Conservation (phyloP, 2,888 invertebrate species). For the Drosophila basisetae region DNA sequence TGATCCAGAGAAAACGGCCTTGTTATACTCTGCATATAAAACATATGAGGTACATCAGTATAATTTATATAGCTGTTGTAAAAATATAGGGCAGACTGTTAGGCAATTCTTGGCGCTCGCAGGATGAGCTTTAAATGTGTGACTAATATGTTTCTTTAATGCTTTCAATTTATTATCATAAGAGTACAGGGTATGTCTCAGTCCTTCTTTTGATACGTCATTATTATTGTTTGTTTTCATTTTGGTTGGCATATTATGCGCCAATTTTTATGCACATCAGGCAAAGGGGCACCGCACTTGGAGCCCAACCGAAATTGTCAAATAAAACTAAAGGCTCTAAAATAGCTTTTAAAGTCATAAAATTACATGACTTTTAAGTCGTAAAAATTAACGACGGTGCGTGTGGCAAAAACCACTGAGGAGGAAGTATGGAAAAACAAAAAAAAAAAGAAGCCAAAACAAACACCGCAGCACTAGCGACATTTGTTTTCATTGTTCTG, state of each 20-base stretch:
- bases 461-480: slow-evolving; percentile 39
- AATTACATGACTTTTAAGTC: slow-evolving; percentile 78
- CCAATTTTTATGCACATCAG: slow-evolving; percentile 74
- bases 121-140: neutral
- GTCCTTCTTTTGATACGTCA: neutral
- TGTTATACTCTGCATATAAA: slow-evolving; percentile 23
- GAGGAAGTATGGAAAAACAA: slow-evolving; percentile 8
- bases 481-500: slow-evolving; percentile 66
- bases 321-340: slow-evolving; percentile 81
- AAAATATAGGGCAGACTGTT: neutral
- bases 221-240: slow-evolving; percentile 32
- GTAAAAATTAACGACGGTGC: slow-evolving; percentile 80
- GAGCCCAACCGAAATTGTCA: slow-evolving; percentile 64
- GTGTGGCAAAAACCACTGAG: slow-evolving; percentile 65
- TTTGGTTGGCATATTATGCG: slow-evolving; percentile 60
- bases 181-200: slow-evolving; percentile 25
- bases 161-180: neutral
- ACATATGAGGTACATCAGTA: slow-evolving; percentile 1
- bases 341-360: slow-evolving; percentile 82
- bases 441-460: slow-evolving; percentile 10
- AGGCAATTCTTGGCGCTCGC: neutral
- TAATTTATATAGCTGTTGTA: neutral
- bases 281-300: slow-evolving; percentile 45
- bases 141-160: neutral
- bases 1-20: slow-evolving; percentile 30